Evolutionary conservation across 2,888 invertebrate genomes (phyloP).

Genomic region (Latrodectus hesperus): DNA sequence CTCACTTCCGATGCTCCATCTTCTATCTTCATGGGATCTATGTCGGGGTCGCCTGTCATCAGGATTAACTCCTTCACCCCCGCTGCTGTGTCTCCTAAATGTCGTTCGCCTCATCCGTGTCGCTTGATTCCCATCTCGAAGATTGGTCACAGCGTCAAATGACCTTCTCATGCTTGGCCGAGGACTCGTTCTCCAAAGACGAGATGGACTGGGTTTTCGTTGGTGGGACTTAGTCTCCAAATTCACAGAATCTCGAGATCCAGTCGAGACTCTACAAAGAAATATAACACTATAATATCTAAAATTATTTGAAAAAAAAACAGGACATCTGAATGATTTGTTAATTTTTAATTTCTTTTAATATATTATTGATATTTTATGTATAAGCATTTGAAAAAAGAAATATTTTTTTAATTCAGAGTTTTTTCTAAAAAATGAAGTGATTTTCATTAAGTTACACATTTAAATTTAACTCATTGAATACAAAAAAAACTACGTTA

Average conservation of each 20-base stretch:
- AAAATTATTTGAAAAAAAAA: too few species aligned
- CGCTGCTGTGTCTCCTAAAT: constrained; percentile 56
- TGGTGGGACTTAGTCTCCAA: constrained; percentile 49
- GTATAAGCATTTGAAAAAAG: too few species aligned
- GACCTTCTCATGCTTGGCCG: constrained; percentile 20
- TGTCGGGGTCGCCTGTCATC: constrained; percentile 42
- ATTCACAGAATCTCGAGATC: constrained; percentile 48
- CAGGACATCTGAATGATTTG: too few species aligned
- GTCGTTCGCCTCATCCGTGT: constrained; percentile 39
- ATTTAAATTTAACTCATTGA: too few species aligned
- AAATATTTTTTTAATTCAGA: too few species aligned
- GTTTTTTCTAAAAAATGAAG: too few species aligned
- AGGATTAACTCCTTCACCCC: constrained; percentile 58
- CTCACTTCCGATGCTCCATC: constrained; percentile 70
- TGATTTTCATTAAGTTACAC: too few species aligned
- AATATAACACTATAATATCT: background rate
- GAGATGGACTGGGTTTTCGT: constrained; percentile 46
- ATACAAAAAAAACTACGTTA: too few species aligned
- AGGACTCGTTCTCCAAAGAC: constrained; percentile 51
- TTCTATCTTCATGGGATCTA: constrained; percentile 55
- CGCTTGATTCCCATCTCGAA: constrained; percentile 29
- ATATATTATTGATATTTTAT: too few species aligned
- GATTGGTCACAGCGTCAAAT: constrained; percentile 27
- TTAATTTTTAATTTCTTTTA: too few species aligned
- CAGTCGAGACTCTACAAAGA: constrained; percentile 46